Conservation (phyloP, 2,797 vertebrate genomes). For the Petrocephalus schoutedeni region DNA sequence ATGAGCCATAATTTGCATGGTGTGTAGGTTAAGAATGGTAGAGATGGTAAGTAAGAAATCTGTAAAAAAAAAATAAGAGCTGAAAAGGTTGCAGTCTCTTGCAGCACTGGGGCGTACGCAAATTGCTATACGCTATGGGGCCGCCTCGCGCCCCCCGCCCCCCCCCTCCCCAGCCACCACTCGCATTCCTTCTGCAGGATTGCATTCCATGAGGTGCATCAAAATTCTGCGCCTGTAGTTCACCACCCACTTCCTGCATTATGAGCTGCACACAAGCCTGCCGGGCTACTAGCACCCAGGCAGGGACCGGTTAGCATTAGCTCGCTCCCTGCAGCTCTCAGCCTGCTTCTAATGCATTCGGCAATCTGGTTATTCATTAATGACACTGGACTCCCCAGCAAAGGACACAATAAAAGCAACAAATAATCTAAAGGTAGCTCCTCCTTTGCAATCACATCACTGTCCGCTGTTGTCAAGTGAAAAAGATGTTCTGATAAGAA, state of each 20-base stretch:
- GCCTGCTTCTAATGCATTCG: background rate
- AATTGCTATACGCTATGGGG: background rate
- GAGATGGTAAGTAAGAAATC: background rate
- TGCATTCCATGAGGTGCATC: constrained; percentile 16
- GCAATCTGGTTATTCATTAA: background rate
- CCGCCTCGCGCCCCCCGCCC: too few relatives aligned
- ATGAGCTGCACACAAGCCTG: background rate
- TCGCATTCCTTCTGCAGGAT: background rate
- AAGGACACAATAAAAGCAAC: background rate
- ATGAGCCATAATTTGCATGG: constrained; percentile 1
- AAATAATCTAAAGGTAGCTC: background rate
- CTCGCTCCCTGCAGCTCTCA: background rate
- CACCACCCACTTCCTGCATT: background rate
- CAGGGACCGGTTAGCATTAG: background rate
- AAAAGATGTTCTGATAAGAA: background rate
- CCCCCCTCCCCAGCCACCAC: background rate
- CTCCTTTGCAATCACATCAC: background rate
- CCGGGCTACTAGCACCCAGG: too few relatives aligned
- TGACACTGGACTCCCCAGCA: background rate
- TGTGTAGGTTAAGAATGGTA: background rate
- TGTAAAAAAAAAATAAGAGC: background rate
- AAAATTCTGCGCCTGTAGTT: background rate
- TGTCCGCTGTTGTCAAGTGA: background rate
- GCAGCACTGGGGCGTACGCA: background rate
- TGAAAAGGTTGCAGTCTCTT: constrained; percentile 13